These are phyloP conservation scores for Siniperca scherzeri DNA, from an alignment of 2,797 vertebrate genomes.

Conservation along the genomic window DNA sequence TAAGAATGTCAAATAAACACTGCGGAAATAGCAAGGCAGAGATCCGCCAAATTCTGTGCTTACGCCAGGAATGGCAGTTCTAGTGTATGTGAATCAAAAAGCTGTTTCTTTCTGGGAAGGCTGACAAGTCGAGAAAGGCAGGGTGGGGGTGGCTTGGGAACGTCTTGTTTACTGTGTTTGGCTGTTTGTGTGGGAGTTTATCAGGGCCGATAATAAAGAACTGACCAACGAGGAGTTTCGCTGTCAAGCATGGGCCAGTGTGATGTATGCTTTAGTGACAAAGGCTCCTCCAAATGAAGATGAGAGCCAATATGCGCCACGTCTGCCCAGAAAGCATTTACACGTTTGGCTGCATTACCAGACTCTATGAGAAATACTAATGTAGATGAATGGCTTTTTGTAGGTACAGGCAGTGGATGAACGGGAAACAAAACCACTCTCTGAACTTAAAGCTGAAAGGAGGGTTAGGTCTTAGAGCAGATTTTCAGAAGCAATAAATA, in stretches of 20 bases:
- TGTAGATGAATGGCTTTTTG: slow-evolving; percentile 53
- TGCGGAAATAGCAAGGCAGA: slow-evolving; percentile 29
- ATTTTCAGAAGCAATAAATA: slow-evolving; percentile 35
- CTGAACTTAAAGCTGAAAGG: not conserved
- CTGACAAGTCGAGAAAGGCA: slow-evolving; percentile 29
- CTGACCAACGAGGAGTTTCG: slow-evolving; percentile 48
- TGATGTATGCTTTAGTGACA: slow-evolving; percentile 62
- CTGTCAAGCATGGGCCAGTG: slow-evolving; percentile 37
- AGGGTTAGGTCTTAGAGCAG: not conserved
- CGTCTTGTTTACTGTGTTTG: slow-evolving; percentile 46
- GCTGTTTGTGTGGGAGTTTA: slow-evolving; percentile 43
- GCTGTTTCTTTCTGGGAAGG: slow-evolving; percentile 15
- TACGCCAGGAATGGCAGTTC: slow-evolving; percentile 11
- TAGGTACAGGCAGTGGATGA: slow-evolving; percentile 20
- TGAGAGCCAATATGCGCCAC: slow-evolving; percentile 39
- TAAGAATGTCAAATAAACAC: slow-evolving; percentile 45
- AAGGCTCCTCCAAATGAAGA: slow-evolving; percentile 64
- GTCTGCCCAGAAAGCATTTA: slow-evolving; percentile 64
- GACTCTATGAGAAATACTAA: slow-evolving; percentile 55
- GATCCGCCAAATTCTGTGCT: slow-evolving; percentile 19
- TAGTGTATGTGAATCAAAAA: slow-evolving; percentile 25
- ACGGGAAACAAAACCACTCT: slow-evolving; percentile 26
- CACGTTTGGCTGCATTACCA: slow-evolving; percentile 57
- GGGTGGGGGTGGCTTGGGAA: slow-evolving; percentile 23
- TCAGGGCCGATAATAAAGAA: slow-evolving; percentile 55